A percentile compares a stretch with the other conserved stretches of the same genome.
Evolutionary conservation across 2,888 invertebrate genomes (phyloP).

Genomic region (Calliopum simillimum): DNA sequence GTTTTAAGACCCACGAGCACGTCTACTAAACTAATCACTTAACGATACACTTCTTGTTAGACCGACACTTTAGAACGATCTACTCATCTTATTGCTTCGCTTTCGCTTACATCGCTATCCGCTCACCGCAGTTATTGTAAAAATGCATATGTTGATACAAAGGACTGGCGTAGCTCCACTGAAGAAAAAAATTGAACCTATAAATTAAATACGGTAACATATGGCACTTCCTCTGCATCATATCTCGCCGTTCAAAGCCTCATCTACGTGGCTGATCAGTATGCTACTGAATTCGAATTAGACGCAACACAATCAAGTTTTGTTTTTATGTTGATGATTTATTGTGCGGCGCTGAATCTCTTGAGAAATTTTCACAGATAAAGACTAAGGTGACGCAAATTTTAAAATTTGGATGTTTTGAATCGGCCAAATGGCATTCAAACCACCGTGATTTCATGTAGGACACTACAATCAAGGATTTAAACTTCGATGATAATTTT

Average conservation of each 20-base stretch:
- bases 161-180: too few relatives aligned
- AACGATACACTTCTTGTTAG: slow-evolving; percentile 41
- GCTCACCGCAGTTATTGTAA: slow-evolving; percentile 40
- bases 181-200: too few relatives aligned
- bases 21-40: slow-evolving; percentile 32
- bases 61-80: slow-evolving; percentile 41
- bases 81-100: slow-evolving; percentile 32
- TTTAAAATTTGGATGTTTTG: slow-evolving; percentile 5
- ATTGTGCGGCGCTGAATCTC: background rate
- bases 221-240: slow-evolving; percentile 17
- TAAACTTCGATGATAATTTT: slow-evolving; percentile 14
- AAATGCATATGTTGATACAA: slow-evolving; percentile 29
- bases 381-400: background rate
- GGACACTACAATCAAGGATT: slow-evolving; percentile 14
- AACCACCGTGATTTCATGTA: slow-evolving; percentile 7
- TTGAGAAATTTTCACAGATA: background rate
- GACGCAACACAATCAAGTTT: background rate
- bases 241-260: too few relatives aligned
- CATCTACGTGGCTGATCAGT: too few relatives aligned
- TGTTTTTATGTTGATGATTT: too few relatives aligned
- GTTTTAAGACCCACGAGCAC: slow-evolving; percentile 35
- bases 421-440: slow-evolving; percentile 32
- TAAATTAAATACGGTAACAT: too few relatives aligned
- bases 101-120: slow-evolving; percentile 41
- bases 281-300: too few relatives aligned